Conservation (phyloP, 2,888 invertebrate species). For the Melanophora roralis region DNA sequence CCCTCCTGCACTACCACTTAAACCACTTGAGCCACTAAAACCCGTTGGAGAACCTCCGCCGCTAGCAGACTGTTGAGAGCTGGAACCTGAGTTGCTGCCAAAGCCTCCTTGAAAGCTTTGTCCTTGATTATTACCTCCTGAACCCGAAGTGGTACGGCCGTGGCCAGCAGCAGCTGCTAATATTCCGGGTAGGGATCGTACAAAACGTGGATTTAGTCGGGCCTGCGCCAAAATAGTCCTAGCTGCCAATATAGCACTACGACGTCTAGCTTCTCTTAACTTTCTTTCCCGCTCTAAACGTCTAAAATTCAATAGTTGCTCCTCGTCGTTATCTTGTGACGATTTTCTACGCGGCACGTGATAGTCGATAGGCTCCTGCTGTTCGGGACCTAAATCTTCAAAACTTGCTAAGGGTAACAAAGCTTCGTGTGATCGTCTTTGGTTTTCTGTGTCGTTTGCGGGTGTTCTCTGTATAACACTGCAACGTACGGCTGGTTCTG, state of each 20-base stretch:
- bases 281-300: conserved; percentile 80
- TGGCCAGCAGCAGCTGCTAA: conserved; percentile 88
- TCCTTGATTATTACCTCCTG: conserved; percentile 77
- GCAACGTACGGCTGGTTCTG: conserved; percentile 84
- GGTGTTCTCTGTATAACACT: conserved; percentile 92
- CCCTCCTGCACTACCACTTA: conserved; percentile 82
- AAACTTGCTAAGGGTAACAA: conserved; percentile 78
- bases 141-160: conserved; percentile 81
- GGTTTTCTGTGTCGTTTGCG: conserved; percentile 68
- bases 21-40: conserved; percentile 69
- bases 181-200: conserved; percentile 81
- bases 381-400: conserved; percentile 81
- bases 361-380: conserved; percentile 93
- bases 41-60: conserved; percentile 74
- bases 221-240: conserved; percentile 72
- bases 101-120: conserved; percentile 75
- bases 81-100: conserved; percentile 64
- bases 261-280: conserved; percentile 83
- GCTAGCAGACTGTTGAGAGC: conserved; percentile 77
- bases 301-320: conserved; percentile 68
- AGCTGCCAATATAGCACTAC: conserved; percentile 81
- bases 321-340: conserved; percentile 73
- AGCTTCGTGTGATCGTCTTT: conserved; percentile 74
- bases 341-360: conserved; percentile 87
- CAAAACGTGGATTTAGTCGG: conserved; percentile 72